Evolutionary conservation across 1,140 invertebrate species (phyloP).

Genomic region (Panagrolaimus sp.): DNA sequence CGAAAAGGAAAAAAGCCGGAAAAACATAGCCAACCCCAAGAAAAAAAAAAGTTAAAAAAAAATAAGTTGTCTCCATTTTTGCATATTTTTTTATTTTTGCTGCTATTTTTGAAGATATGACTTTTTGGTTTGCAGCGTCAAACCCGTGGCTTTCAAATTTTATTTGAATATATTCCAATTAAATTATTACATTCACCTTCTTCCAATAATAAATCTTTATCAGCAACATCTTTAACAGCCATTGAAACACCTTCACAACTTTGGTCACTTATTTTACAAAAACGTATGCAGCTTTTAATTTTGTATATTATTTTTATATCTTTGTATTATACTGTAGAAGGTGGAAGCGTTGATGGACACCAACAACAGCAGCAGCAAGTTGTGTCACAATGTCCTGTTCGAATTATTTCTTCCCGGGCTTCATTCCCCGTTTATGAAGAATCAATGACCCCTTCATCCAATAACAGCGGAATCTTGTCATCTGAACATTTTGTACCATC

Average conservation of each 20-base stretch:
- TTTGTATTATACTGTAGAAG: no score
- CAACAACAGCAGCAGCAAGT: not conserved
- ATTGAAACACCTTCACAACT: not conserved
- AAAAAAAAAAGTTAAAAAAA: not conserved
- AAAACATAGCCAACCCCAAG: not conserved
- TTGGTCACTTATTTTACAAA: not conserved
- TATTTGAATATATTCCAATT: not conserved
- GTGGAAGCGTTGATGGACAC: no score
- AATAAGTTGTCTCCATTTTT: no score
- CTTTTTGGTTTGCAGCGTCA: not conserved
- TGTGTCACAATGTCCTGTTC: not conserved
- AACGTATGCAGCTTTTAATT: constrained; percentile 6
- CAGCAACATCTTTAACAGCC: not conserved
- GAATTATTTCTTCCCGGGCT: not conserved
- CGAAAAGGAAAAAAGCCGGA: not conserved
- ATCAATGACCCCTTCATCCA: constrained; percentile 4
- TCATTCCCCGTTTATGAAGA: not conserved
- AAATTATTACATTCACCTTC: not conserved
- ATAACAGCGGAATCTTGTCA: constrained; percentile 17
- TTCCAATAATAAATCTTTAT: not conserved
- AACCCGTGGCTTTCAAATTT: constrained; percentile 4
- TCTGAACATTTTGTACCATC: constrained; percentile 16
- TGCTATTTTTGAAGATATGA: not conserved
- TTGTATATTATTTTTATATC: not conserved
- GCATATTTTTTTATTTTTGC: not conserved